A percentile compares a stretch with the other conserved stretches of the same genome.
These are phyloP conservation scores for Falcunculus frontatus DNA, from an alignment of 2,113 vertebrate species.

Conservation along the genomic window DNA sequence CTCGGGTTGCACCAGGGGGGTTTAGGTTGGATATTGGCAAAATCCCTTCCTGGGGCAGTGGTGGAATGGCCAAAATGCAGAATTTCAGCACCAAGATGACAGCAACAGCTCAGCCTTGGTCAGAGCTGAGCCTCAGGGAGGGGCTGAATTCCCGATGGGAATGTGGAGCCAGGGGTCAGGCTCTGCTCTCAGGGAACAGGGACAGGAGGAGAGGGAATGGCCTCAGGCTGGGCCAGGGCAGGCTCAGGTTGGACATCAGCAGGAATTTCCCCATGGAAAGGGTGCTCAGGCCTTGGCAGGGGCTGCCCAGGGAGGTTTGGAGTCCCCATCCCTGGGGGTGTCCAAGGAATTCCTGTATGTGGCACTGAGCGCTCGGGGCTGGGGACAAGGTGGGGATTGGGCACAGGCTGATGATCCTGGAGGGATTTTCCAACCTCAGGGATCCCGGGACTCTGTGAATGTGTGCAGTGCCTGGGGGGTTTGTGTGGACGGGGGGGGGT, in stretches of 20 bases:
- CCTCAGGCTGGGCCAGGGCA: not conserved
- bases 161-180: accelerated
- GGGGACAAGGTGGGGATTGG: not conserved
- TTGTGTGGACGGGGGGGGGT: not conserved
- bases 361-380: not conserved
- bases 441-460: not conserved
- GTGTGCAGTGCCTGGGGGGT: accelerated
- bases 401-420: not conserved
- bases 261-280: not conserved
- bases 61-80: not conserved
- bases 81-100: not conserved
- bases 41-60: not conserved
- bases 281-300: accelerated
- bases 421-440: not conserved
- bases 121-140: not conserved
- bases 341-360: accelerated
- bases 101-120: not conserved
- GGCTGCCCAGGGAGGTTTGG: not conserved
- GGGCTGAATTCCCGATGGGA: not conserved
- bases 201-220: not conserved
- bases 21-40: not conserved
- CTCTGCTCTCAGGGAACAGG: not conserved
- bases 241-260: accelerated
- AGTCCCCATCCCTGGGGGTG: not conserved
- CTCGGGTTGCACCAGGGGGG: not conserved